Percentiles rank a stretch among this genome's conserved stretches.
Conservation (phyloP, 2,888 invertebrate genomes). For the Himalopsyche tibetana region DNA sequence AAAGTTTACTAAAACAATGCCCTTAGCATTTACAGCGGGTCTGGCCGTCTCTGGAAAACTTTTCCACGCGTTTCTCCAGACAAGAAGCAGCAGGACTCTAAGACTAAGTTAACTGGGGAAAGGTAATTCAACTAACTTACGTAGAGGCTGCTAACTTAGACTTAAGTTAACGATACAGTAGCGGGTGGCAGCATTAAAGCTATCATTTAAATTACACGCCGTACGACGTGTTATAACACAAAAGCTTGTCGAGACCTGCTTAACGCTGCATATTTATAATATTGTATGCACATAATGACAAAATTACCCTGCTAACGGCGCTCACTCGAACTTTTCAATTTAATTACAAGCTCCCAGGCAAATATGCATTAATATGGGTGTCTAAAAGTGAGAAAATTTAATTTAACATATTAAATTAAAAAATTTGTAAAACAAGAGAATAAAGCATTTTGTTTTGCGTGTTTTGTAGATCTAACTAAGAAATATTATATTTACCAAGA, state of each 20-base stretch:
- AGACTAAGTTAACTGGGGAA: slow-evolving; percentile 39
- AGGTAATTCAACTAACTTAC: slow-evolving; percentile 56
- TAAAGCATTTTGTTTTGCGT: too few species aligned
- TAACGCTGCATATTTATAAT: slow-evolving; percentile 42
- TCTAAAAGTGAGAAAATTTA: too few species aligned
- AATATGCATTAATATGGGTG: too few species aligned
- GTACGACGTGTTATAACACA: slow-evolving; percentile 39
- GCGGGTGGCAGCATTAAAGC: slow-evolving; percentile 43
- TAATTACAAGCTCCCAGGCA: background rate
- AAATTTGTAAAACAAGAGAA: too few species aligned
- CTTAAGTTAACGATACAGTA: slow-evolving; percentile 45
- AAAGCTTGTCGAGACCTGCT: slow-evolving; percentile 25
- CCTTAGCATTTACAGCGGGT: background rate
- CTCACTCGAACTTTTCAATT: slow-evolving; percentile 15
- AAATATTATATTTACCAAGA: too few species aligned
- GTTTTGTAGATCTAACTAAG: too few species aligned
- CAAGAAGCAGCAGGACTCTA: slow-evolving; percentile 29
- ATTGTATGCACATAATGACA: slow-evolving; percentile 18
- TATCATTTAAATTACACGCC: slow-evolving; percentile 55
- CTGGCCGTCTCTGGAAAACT: slow-evolving; percentile 2
- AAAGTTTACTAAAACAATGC: slow-evolving; percentile 7
- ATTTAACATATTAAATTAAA: too few species aligned
- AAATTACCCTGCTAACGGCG: background rate
- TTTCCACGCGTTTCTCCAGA: slow-evolving; percentile 39
- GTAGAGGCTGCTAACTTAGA: slow-evolving; percentile 50